Base-by-base conservation (phyloP, 2,797 vertebrate species). In the Pseudochirops corinnae region DNA sequence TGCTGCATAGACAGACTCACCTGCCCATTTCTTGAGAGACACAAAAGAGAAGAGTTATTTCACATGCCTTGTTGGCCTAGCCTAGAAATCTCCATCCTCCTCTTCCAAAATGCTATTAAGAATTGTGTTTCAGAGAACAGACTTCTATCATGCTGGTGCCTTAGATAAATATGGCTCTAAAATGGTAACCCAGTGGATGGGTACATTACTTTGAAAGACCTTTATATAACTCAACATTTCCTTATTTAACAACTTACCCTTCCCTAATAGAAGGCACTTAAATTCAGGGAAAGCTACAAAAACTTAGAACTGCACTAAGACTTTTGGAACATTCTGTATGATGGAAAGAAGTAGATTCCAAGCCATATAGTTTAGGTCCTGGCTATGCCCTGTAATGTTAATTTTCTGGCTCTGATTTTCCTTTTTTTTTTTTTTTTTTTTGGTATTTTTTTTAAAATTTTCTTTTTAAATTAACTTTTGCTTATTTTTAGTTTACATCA, bases 61-160 rank as follows among this genome's bases (percentile, higher is more conserved):
- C 60, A 2, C 0, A 4, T n/a, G 14, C 14, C 0, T 26, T 87
- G 26, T 50, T 0, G 0, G 31, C 6, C 29, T 4, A 31, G 9
- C 50, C 92, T 60, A 18, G 53, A 1, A 92, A 74, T 1, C 52
- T 91, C 90, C 92, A 56, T 95, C 91, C 67, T 82, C 90, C 28
- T 16, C 28, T 31, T 91, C 26, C 91, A 26, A 53, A 90, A 0
- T 53, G 56, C 74, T 93, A 91, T 21, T 26, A 26, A 87, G 39
- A 39, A 87, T 11, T 87, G 74, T 87, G 39, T 1, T 14, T 91
- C 0, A 56, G 14, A 92, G 14, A 29, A 92, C 67, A 67, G 28
- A 53, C 87, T 90, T 52, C 39, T 55, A 28, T 26, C 4, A 24
- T 24, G 18, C 24, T 13, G 6, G 53, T 91, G 29, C 39, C 92